Conservation (phyloP, 35 echinoderm and acorn worm species). For the Lytechinus variegatus region DNA sequence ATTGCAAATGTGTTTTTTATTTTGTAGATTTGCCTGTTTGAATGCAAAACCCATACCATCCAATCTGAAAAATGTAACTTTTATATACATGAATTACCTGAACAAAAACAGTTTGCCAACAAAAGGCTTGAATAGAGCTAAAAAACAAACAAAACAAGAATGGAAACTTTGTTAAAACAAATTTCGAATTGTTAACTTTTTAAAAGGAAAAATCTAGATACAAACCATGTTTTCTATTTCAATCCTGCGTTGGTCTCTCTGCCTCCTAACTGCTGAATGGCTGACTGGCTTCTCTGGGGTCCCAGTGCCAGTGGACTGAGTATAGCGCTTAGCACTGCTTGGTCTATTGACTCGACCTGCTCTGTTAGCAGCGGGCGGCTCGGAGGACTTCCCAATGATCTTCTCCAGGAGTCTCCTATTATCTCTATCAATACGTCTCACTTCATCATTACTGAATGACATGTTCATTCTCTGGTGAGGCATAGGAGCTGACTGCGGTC, state of each 20-base stretch:
- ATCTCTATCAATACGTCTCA: constrained; percentile 85
- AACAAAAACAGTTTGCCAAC: too few relatives aligned
- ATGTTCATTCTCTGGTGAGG: constrained; percentile 94
- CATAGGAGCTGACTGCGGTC: constrained; percentile 58
- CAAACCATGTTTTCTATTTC: constrained; percentile 96
- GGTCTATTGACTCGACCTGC: not conserved
- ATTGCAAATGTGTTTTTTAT: too few relatives aligned
- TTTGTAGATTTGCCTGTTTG: too few relatives aligned
- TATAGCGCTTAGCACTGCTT: not conserved
- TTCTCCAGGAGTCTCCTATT: constrained; percentile 88
- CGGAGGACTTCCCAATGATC: constrained; percentile 64
- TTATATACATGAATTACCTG: too few relatives aligned
- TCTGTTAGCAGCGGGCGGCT: not conserved
- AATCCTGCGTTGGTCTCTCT: constrained; percentile 90
- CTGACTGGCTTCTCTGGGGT: constrained; percentile 52
- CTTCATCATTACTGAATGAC: constrained; percentile 98
- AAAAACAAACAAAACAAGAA: too few relatives aligned
- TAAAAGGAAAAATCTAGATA: not conserved
- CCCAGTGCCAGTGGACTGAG: not conserved
- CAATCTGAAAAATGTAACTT: too few relatives aligned
- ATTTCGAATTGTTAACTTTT: too few relatives aligned
- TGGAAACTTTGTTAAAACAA: too few relatives aligned
- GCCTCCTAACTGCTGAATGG: constrained; percentile 83
- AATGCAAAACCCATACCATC: too few relatives aligned
- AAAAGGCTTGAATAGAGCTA: too few relatives aligned